These are phyloP conservation scores for Ficedula albicollis DNA, from an alignment of 2,797 vertebrate genomes.

Conservation along the genomic window DNA sequence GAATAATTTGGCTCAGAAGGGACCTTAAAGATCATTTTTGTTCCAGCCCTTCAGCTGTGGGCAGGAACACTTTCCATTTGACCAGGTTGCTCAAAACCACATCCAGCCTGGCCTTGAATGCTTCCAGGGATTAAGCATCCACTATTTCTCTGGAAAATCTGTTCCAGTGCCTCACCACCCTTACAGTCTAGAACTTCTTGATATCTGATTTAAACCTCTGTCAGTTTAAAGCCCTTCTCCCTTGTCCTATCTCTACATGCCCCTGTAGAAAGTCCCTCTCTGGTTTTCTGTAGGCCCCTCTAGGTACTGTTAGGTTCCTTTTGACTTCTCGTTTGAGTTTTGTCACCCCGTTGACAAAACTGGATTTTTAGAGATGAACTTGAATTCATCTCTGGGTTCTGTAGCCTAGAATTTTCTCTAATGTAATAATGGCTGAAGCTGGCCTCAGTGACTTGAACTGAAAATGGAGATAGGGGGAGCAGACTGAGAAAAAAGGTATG, in stretches of 20 bases:
- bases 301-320: neutral
- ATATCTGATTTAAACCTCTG: neutral
- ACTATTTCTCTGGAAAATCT: neutral
- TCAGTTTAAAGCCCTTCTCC: neutral
- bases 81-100: neutral
- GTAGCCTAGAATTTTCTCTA: conserved; percentile 11
- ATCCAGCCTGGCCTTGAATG: neutral
- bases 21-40: neutral
- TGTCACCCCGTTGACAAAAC: neutral
- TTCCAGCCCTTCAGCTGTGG: neutral
- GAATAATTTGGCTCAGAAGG: neutral
- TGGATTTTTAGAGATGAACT: neutral
- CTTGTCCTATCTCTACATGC: neutral
- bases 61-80: neutral
- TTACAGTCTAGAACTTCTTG: neutral
- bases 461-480: conserved; percentile 12
- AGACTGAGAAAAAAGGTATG: conserved; percentile 40
- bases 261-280: neutral
- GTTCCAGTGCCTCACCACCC: neutral
- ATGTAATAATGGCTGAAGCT: conserved; percentile 10
- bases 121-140: neutral
- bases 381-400: neutral
- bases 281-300: neutral
- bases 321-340: neutral
- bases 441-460: conserved; percentile 42